phyloP scores from a whole-genome alignment of 2,113 vertebrate species.

The Pantherophis guttatus region DNA sequence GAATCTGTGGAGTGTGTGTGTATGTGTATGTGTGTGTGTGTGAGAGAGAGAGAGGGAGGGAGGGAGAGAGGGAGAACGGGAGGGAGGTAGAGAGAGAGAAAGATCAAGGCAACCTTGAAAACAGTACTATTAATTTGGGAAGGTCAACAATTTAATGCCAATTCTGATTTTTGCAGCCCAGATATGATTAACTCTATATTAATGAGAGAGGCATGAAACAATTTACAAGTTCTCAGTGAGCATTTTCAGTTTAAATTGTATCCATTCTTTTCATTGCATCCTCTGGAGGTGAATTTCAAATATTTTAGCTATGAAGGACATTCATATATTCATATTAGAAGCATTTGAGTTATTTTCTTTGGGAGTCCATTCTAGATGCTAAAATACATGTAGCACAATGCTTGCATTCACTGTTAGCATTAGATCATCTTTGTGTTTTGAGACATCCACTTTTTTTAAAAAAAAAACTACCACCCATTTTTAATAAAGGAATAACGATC shows the following conservation, averaged over 20 bases:
- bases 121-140: neutral
- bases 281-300: slow-evolving; percentile 1
- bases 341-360: slow-evolving; percentile 5
- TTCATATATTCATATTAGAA: neutral
- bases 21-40: too few relatives aligned
- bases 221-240: neutral
- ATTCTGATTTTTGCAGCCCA: neutral
- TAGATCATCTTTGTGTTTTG: slow-evolving; percentile 4
- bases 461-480: slow-evolving; percentile 29
- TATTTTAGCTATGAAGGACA: neutral
- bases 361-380: slow-evolving; percentile 1
- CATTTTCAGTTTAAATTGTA: neutral
- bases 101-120: neutral
- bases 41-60: too few relatives aligned
- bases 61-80: too few relatives aligned
- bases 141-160: neutral
- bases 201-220: slow-evolving; percentile 27
- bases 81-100: neutral
- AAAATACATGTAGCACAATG: slow-evolving; percentile 22
- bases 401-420: neutral
- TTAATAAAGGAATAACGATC: slow-evolving; percentile 59
- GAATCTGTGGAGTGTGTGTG: too few relatives aligned
- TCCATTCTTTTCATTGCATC: neutral
- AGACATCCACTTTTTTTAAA: slow-evolving; percentile 3
- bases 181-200: neutral